Base-by-base conservation (phyloP, 2,888 invertebrate genomes). In the Morpho achilles region DNA sequence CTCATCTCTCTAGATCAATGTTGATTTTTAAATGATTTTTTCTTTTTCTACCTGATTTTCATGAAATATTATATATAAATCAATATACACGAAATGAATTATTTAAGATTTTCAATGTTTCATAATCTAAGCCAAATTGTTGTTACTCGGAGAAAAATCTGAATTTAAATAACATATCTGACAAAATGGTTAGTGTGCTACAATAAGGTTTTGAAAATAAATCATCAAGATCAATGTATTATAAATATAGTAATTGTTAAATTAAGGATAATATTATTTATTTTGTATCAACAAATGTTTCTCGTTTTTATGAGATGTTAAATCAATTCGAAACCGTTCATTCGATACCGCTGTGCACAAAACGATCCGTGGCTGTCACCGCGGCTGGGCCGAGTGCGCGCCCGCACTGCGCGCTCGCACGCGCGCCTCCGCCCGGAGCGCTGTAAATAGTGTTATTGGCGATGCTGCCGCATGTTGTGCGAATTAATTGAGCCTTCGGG, bases 101-200 rank as follows among this genome's bases (percentile, higher is more conserved):
- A 71, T 76, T 78, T 82, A 82, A 77, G 60, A 66, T 67, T 70
- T 71, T 76, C 78, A 77, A 79, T 76, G 62, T 80, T 80, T 81
- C 77, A 76, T 82, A 79, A 75, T 80, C 67, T 80, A 84, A 84
- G 84, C 84, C 85, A 88, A 88, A 87, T 87, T 84, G 79, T 87
- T 84, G 79, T 87, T 85, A 88, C 87, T 80, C 80, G 86, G 88
- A 87, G 84, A 85, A 88, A 82, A 87, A 87, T 87, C 87, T 80
- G 89, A 90, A 90, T 90, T 90, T 90, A 90, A 86, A 88, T 86
- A 76, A 90, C 90, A 90, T 90, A 90, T 90, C 90, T 88, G 87
- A 87, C 85, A 89, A 88, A 87, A 89, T 89, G 90, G 90, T 90
- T 90, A 90, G 90, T 90, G 90, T 89, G 87, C 85, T 90, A 90